These are phyloP conservation scores for Monopterus albus DNA, from an alignment of 2,113 vertebrate genomes.

Conservation along the genomic window DNA sequence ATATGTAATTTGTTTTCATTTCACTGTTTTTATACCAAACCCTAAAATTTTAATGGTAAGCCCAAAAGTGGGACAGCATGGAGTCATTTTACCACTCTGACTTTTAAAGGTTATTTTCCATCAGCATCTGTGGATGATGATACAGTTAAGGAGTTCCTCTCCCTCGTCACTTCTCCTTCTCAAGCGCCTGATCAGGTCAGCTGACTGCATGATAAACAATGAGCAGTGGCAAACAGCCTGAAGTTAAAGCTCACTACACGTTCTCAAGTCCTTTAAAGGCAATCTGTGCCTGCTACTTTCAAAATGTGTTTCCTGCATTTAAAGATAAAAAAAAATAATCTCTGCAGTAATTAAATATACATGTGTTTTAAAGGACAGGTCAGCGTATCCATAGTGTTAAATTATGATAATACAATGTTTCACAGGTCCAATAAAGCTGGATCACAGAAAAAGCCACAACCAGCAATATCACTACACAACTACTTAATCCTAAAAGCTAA, in stretches of 20 bases:
- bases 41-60: not conserved
- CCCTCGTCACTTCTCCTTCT: conserved; percentile 78
- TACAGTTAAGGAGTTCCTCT: conserved; percentile 71
- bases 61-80: not conserved
- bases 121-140: conserved; percentile 68
- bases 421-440: conserved; percentile 77
- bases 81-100: too few species aligned
- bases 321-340: not conserved
- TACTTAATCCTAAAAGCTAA: conserved; percentile 83
- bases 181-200: conserved; percentile 84
- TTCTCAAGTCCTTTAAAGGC: conserved; percentile 65
- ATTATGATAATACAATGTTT: conserved; percentile 63
- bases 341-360: conserved; percentile 2
- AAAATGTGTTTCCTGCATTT: conserved; percentile 25
- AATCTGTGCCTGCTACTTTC: conserved; percentile 37
- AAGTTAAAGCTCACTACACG: conserved; percentile 69
- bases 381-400: conserved; percentile 33
- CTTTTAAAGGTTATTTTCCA: too few species aligned
- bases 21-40: not conserved
- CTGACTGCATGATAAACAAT: conserved; percentile 82
- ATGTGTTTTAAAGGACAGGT: conserved; percentile 32
- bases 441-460: conserved; percentile 78
- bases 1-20: not conserved
- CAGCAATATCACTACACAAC: conserved; percentile 79
- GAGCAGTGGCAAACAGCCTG: conserved; percentile 77